Base-by-base conservation (phyloP, 2,113 vertebrate species). In the Lonchura striata region DNA sequence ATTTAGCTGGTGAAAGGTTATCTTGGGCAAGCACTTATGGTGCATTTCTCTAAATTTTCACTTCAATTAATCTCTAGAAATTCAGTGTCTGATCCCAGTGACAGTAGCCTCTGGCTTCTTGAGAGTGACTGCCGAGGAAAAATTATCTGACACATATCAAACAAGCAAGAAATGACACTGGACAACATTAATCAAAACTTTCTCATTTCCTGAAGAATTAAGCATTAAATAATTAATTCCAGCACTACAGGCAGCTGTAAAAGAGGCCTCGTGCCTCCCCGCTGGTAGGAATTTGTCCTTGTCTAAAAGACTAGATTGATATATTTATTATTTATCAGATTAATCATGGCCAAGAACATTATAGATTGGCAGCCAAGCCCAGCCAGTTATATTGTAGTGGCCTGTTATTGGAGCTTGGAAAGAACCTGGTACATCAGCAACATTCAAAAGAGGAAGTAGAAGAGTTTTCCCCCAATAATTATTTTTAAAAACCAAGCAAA, bases 321-420 rank as follows among this genome's bases (percentile, higher is more conserved):
- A 99, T 99, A 99, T 99, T 99, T 99, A 99, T 99, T 99, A 99
- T 99, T 99, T 99, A 99, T 99, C 99, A 99, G 99, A 99, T 99
- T 99, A 99, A 99, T 99, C 99, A 99, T 98, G 98, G 98, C 98
- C 96, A 94, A 98, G 98, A 98, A 99, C 98, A 98, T 98, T 98
- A 98, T 93, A 98, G 99, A 98, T 98, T 98, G 98, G 98, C 98
- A 98, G 98, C 97, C 95, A 89, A 94, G 96, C 98, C 97, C 97
- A 97, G 98, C 97, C 96, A 88, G 97, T 94, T 91, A 98, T 95
- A 96, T 96, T 81, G 80, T 84, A 95, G 75, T 95, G 92, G 87
- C 70, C 95, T 96, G 90, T 97, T 93, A 96, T 78, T 96, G 83
- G 83, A 92, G 88, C 79, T 84, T 86, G 70, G 90, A 93, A 95